phyloP scores from a whole-genome alignment of 2,888 invertebrate species.

The Andricus curvator region DNA sequence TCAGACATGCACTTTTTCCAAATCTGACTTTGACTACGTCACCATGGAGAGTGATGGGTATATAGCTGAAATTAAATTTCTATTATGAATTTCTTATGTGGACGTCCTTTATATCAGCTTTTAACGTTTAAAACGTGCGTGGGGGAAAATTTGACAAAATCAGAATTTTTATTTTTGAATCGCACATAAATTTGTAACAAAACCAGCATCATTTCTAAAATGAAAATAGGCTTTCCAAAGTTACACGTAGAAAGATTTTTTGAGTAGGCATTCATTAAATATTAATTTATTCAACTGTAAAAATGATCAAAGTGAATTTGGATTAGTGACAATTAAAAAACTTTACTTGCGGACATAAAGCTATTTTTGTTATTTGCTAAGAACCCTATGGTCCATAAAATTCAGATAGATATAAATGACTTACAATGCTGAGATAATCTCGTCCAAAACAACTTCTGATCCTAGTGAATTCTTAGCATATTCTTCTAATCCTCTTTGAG shows the following conservation, averaged over 20 bases:
- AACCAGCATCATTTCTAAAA: neutral
- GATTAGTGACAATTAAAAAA: no score
- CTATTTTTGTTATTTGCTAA: no score
- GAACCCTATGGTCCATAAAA: no score
- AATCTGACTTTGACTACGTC: constrained; percentile 2
- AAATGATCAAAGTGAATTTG: no score
- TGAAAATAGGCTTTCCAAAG: neutral
- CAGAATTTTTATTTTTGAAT: neutral
- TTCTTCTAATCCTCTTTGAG: neutral
- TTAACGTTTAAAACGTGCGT: no score
- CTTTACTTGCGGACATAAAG: no score
- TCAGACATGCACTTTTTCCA: neutral
- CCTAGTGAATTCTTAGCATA: neutral
- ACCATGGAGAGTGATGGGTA: neutral
- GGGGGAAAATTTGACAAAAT: neutral
- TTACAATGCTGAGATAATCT: constrained; percentile 7
- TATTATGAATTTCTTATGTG: neutral
- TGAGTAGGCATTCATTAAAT: no score
- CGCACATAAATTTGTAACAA: neutral
- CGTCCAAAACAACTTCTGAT: neutral
- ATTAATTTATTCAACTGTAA: no score
- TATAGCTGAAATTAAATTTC: neutral
- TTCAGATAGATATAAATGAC: neutral
- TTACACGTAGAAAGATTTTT: no score
- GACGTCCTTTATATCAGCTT: no score